Evolutionary conservation across 2,113 vertebrate species (phyloP), one percentile per base, ranked within the genome.

Genomic region (Macroglossus sobrinus): DNA sequence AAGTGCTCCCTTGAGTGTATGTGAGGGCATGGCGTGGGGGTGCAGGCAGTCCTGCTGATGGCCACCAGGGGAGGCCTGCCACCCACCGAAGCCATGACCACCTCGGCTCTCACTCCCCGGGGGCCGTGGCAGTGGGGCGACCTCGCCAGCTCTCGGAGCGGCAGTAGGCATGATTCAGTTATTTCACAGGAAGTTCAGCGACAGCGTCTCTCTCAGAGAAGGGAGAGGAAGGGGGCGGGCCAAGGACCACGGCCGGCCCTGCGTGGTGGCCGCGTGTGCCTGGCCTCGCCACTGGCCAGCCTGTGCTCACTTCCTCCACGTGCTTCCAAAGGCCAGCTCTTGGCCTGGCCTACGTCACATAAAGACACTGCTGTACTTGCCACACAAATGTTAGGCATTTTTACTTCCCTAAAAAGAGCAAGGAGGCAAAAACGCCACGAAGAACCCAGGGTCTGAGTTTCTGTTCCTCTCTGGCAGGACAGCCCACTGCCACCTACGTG

Each of bases 61-160:
- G 21, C 19, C 28, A 3, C 26, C 50, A 38, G 38, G 7, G 43
- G 55, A 66, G 68, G 22, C 33, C 72, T 81, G 76, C 57, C 47
- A 10, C 10, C 15, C 50, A 5, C 47, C 26, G 84, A 47, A 16
- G 12, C 72, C 12, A 0, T 0, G 40, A 4, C 9, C 16, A 0
- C 38, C 18, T 14, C 5, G 2, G 50, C 45, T 26, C 26, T 21
- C 28, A 0, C n/a, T 40, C 9, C 9, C 26, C 3, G 2, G 14
- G 26, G 13, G 57, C 30, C 30, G 0, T 2, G 16, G 61, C 1
- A 7, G 16, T 0, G 0, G 22, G 68, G 47, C 0, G 0, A 1
- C 66, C 26, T 61, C 26, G 0, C 28, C 68, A 43, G 19, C 61
- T 30, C 63, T 90, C 24, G 0, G 69, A 12, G 43, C 0, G 2